Evolutionary conservation across 64 coral and sea anemone species (phyloP).

Genomic region (Montipora foliosa): DNA sequence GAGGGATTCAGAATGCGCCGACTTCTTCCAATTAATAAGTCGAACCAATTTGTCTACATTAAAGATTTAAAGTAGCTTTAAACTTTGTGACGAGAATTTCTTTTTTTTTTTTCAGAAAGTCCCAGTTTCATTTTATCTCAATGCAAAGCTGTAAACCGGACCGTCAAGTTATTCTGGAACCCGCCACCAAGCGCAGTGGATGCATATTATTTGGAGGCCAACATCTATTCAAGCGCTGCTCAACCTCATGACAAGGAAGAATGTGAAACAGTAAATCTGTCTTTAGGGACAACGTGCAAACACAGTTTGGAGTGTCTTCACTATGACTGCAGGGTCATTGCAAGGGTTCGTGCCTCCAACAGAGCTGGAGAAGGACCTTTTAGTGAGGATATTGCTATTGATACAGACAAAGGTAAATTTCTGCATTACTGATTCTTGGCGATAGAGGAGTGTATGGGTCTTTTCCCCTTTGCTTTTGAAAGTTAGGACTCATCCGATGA

Average conservation of each 20-base stretch:
- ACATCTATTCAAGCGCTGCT: slow-evolving; percentile 51
- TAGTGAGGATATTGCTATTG: slow-evolving; percentile 59
- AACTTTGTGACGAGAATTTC: too few species aligned
- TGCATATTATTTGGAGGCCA: slow-evolving; percentile 64
- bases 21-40: too few species aligned
- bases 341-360: slow-evolving; percentile 85
- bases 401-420: slow-evolving; percentile 69
- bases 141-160: slow-evolving; percentile 79
- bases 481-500: too few species aligned
- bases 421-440: too few species aligned
- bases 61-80: too few species aligned
- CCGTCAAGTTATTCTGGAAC: slow-evolving; percentile 71
- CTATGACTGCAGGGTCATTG: slow-evolving; percentile 66
- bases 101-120: slow-evolving; percentile 45
- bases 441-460: background rate
- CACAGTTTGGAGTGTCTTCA: slow-evolving; percentile 77
- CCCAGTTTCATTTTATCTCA: slow-evolving; percentile 72
- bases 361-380: slow-evolving; percentile 86
- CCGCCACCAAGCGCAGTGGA: slow-evolving; percentile 83
- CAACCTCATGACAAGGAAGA: slow-evolving; percentile 46
- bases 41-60: too few species aligned
- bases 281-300: slow-evolving; percentile 54
- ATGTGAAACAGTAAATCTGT: slow-evolving; percentile 59
- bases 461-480: too few species aligned
- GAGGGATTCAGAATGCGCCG: too few species aligned